Evolutionary conservation across 2,888 invertebrate species (phyloP), one percentile per base, ranked within the genome.

Genomic region (Agrenia bidenticulata): DNA sequence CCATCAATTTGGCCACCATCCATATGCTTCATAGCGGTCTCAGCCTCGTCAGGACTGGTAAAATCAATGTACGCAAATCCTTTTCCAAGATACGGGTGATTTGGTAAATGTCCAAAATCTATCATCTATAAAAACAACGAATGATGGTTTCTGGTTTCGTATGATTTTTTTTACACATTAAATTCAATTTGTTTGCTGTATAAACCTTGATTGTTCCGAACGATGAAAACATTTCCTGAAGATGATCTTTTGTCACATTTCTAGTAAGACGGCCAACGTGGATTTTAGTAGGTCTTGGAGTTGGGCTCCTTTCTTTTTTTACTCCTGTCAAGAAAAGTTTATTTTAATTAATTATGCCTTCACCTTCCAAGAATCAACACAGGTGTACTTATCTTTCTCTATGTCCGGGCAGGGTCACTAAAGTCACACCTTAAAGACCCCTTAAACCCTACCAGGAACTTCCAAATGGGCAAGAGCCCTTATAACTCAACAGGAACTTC

Each of bases 11-110:
- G 73, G 39, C 90, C 99, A 79, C 97, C 98, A 82, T 99, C 97
- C 98, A 99, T 98, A 79, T 97, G 94, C 81, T 97, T 97, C 88
- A 98, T 93, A 0, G 98, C 98, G 80, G 95, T 94, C 80, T 97
- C 96, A 21, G 98, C 97, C 80, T 97, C 96, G 75, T 97, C 97
- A 0, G 94, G 85, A 61, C 88, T 92, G 73, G 87, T 89, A 81
- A 90, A 99, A 78, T 99, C 98, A 1, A 99, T 91, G 80, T 97
- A 98, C 13, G 94, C 95, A 81, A 92, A 92, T 1, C 96, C 95
- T 27, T 92, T 86, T n/a, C 92, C 91, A 75, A 92, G 86, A 78
- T 90, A 89, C 0, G 89, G 87, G 80, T 98, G 96, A 62, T 89
- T 83, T 72, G 95, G 87, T 78, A 98, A 97, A 70, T 86, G 84